Conservation (phyloP, 1,140 invertebrate species). For the Heliconius congener region DNA sequence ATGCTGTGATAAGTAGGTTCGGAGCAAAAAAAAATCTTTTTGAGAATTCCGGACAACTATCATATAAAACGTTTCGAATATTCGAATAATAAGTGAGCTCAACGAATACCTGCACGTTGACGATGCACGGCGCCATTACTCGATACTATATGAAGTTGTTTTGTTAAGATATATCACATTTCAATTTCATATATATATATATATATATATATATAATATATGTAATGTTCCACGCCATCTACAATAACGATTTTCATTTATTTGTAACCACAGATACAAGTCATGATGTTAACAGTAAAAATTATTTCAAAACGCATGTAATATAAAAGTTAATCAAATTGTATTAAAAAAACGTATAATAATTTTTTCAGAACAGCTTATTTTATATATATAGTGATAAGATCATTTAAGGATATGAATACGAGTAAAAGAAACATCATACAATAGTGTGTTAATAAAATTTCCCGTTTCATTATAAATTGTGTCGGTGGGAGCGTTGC, state of each 20-base stretch:
- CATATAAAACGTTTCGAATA: constrained; percentile 40
- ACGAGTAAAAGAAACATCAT: constrained; percentile 3
- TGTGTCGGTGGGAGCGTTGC: constrained; percentile 36
- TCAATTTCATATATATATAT: background rate
- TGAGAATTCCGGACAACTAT: constrained; percentile 35
- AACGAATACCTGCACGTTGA: constrained; percentile 41
- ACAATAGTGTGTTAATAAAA: constrained; percentile 37
- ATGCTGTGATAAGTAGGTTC: background rate
- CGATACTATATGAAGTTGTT: constrained; percentile 14
- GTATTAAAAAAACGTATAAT: too few species aligned
- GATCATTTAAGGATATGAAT: background rate
- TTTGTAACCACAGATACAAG: too few species aligned
- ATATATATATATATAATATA: too few species aligned
- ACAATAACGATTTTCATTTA: too few species aligned
- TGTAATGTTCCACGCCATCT: too few species aligned
- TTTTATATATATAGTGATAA: background rate
- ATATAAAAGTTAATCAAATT: too few species aligned
- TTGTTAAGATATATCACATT: background rate
- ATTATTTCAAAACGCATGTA: too few species aligned
- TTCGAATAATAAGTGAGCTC: constrained; percentile 39
- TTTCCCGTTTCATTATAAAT: constrained; percentile 35
- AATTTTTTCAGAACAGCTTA: too few species aligned
- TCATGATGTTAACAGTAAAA: too few species aligned
- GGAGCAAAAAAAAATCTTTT: constrained; percentile 17
- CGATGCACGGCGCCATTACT: constrained; percentile 23